phyloP scores from a whole-genome alignment of 1,140 invertebrate species.

The Arion vulgaris region DNA sequence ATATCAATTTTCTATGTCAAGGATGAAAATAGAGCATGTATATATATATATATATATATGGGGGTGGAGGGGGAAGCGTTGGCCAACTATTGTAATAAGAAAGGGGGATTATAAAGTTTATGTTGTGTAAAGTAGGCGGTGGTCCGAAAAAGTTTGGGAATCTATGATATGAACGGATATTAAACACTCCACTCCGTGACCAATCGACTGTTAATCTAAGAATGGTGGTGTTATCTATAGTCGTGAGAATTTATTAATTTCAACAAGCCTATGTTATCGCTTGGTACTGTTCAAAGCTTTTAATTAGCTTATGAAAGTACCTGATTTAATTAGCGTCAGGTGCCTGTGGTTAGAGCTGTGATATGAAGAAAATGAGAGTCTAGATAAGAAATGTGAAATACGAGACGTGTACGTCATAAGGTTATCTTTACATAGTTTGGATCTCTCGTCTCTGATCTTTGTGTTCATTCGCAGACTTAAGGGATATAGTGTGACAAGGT shows the following conservation, averaged over 20 bases:
- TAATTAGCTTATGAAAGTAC: neutral
- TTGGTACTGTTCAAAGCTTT: slow-evolving; percentile 14
- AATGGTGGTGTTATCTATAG: neutral
- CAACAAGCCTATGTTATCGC: neutral
- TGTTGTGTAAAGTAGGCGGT: too few species aligned
- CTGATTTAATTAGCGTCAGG: slow-evolving; percentile 2
- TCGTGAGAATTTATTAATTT: slow-evolving; percentile 10
- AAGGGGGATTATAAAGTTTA: too few species aligned
- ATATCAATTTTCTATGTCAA: too few species aligned
- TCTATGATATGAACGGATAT: too few species aligned
- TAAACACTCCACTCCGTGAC: neutral
- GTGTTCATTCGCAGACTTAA: too few species aligned
- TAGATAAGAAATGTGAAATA: neutral
- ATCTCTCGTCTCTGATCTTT: neutral
- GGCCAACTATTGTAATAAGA: too few species aligned
- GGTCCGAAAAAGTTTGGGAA: too few species aligned
- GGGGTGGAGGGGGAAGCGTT: too few species aligned
- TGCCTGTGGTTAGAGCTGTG: neutral
- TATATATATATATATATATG: too few species aligned
- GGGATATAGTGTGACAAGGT: too few species aligned
- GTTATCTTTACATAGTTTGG: neutral
- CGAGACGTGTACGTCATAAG: neutral
- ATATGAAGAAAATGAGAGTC: neutral
- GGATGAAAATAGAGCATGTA: too few species aligned
- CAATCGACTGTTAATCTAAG: neutral